Conservation (phyloP, 92 coral and sea anemone genomes). For the Isaurus tuberculatus region DNA sequence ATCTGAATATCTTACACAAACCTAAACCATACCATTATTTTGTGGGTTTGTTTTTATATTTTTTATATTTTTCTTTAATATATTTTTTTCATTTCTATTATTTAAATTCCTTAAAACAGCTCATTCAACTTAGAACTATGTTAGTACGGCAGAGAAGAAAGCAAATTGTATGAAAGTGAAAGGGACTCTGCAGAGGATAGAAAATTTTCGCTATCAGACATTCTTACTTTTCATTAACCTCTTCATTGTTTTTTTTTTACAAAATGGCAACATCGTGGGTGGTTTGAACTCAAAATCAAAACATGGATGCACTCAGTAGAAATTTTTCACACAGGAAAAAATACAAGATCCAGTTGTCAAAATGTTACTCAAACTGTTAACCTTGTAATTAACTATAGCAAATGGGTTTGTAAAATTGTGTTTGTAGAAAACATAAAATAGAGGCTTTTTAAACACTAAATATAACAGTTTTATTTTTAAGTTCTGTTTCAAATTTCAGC, state of each 20-base stretch:
- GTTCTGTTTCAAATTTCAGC: no score
- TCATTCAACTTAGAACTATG: conserved; percentile 10
- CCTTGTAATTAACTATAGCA: background rate
- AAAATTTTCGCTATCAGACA: background rate
- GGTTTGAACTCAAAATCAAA: conserved; percentile 25
- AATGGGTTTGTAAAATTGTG: background rate
- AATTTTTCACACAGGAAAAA: conserved; percentile 23
- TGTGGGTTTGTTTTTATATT: no score
- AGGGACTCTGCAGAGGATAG: conserved; percentile 1
- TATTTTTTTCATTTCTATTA: no score
- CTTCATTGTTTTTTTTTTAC: conserved; percentile 5
- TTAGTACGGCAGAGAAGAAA: conserved; percentile 10
- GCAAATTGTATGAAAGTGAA: conserved; percentile 12
- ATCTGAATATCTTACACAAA: background rate
- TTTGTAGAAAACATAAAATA: no score
- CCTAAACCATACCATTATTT: background rate
- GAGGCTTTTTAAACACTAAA: no score
- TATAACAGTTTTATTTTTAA: no score
- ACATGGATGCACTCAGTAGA: conserved; percentile 14
- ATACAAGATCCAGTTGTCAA: conserved; percentile 11
- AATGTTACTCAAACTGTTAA: background rate
- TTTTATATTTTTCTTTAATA: no score
- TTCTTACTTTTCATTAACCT: conserved; percentile 18
- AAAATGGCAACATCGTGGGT: conserved; percentile 27
- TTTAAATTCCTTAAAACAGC: no score